Evolutionary conservation across 2,888 invertebrate species (phyloP).

Genomic region (Leptopilina myrica): DNA sequence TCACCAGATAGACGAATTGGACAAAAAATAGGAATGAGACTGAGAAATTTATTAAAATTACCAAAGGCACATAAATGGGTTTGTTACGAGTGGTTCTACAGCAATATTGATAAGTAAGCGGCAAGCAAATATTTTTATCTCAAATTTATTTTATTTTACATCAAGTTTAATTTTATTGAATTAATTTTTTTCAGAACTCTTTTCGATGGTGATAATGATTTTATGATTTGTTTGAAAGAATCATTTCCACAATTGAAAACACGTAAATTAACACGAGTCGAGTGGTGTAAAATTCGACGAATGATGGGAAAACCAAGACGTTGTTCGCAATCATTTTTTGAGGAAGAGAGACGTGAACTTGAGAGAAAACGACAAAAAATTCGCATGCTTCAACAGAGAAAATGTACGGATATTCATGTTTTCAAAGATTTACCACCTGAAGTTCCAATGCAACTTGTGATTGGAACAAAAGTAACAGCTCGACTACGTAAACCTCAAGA

Average conservation of each 20-base stretch:
- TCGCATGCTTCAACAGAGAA: slow-evolving; percentile 93
- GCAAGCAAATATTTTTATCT: background rate
- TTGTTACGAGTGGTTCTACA: slow-evolving; percentile 99
- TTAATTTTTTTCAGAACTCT: slow-evolving; percentile 81
- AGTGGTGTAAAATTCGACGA: slow-evolving; percentile 96
- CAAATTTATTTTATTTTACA: background rate
- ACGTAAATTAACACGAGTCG: slow-evolving; percentile 88
- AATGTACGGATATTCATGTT: slow-evolving; percentile 85
- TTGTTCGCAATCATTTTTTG: slow-evolving; percentile 96
- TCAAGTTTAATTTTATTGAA: background rate
- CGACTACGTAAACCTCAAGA: slow-evolving; percentile 94
- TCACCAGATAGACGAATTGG: slow-evolving; percentile 90
- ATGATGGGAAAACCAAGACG: slow-evolving; percentile 98
- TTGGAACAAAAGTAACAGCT: slow-evolving; percentile 96
- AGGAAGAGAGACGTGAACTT: slow-evolving; percentile 94
- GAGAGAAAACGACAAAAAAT: slow-evolving; percentile 95
- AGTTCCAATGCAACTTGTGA: slow-evolving; percentile 95
- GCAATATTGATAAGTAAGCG: slow-evolving; percentile 91
- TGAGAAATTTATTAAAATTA: slow-evolving; percentile 94
- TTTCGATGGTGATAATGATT: slow-evolving; percentile 97
- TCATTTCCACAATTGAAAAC: slow-evolving; percentile 95
- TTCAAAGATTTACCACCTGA: slow-evolving; percentile 94
- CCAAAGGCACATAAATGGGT: slow-evolving; percentile 99
- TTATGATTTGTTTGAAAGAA: slow-evolving; percentile 94
- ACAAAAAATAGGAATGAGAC: slow-evolving; percentile 91